Evolutionary conservation across 2,797 vertebrate species (phyloP), one percentile per base, ranked within the genome.

Genomic region (Apogon hyalosoma): DNA sequence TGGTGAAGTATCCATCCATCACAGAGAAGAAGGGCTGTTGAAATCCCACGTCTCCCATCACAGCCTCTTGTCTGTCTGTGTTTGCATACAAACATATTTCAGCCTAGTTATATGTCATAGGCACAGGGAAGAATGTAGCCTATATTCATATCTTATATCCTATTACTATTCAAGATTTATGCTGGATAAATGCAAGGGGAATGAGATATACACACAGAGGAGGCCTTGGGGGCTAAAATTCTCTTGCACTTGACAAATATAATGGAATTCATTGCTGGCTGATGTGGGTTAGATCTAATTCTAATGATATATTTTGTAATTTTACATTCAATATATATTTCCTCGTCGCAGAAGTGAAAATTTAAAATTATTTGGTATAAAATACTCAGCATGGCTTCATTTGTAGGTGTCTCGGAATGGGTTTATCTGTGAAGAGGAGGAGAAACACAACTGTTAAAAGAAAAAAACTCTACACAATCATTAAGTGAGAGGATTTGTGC

Each of bases 51-150:
- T 68, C 73, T 82, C 77, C 84, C 86, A 87, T 91, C 84, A 63
- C 53, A 70, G 43, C 56, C 68, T 42, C 46, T 45, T 52, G 24
- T 80, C 43, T 69, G 46, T 60, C 55, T 51, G 48, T 64, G 70
- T 85, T 90, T 88, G 75, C 90, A 91, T 84, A 82, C 72, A 67
- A 67, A 88, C 76, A 92, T 92, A 90, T 85, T 77, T 92, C 85
- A 92, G 77, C 73, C 69, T 74, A 67, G 73, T 87, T 85, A 76
- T 62, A 64, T 87, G 80, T 88, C 88, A 85, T 73, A 28, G 54
- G 28, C 41, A 18, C 21, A 33, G 19, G 42, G 38, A 80, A 51
- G 43, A 72, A 40, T 21, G 33, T 19, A 48, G 18, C 31, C 15
- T 48, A 39, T 13, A 53, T 13, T 62, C 68, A 69, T 42, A 50